Evolutionary conservation across 92 coral and sea anemone species (phyloP), one percentile per base, ranked within the genome.

Genomic region (Heteractis magnifica): DNA sequence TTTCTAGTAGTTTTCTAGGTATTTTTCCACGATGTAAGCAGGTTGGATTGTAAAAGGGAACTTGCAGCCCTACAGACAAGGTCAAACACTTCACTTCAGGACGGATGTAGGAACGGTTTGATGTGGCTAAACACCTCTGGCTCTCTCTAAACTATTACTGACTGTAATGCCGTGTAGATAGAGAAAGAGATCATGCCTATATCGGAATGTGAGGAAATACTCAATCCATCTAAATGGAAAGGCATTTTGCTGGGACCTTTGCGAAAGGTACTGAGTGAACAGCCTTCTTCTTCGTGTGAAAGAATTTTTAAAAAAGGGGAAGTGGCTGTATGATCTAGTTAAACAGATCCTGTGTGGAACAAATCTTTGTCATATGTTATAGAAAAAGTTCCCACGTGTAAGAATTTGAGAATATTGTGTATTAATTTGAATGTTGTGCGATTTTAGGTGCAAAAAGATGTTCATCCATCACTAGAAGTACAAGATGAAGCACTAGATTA

Each of bases 401-500:
- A 41, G 55, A 10, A 51, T 16, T 81, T 51, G 77, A 52, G 50
- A 59, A 60, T 68, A 11, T 68, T n/a, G 49, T 0, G 49, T 16
- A 53, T 49, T 71, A 14, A 75, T 56, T 81, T 59, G 52, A 16
- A 65, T 56, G 49, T 76, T 77, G 84, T 60, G 62, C 76, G 77
- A 34, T 87, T 85, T 75, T 81, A 96, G 99, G 99, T 96, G 56
- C 98, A 94, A 80, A 84, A 90, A 76, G 98, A 96, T 70, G 99
- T 94, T 49, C 99, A 96, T 71, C 98, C 93, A 7, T 90, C 94
- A 51, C 88, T 96, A 20, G 87, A 90, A 52, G 95, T 92, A 0
- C 95, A 96, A 79, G 94, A 96, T 75, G 98, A 94, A 80, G 99
- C 99, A 44, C 82, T 96, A 76, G 95, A 94, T 14, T 94, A 94